Evolutionary conservation across 1,140 invertebrate species (phyloP), one percentile per base, ranked within the genome.

Genomic region (Drosophila biarmipes): DNA sequence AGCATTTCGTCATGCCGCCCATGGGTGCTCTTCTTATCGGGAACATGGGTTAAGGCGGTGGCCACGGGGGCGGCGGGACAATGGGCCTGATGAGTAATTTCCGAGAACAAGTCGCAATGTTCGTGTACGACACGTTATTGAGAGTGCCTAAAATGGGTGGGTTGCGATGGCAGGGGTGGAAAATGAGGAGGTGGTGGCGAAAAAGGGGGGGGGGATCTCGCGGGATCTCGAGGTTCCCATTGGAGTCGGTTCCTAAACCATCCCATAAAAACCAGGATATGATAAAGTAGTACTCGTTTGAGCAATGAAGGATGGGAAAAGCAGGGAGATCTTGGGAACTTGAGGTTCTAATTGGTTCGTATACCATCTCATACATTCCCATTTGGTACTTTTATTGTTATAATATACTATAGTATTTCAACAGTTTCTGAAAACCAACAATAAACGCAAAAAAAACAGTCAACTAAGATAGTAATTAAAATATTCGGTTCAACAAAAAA

Each of bases 1-100:
- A 86, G 74, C 69, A 87, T 87, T 87, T 89, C 82, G 82, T 87
- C 79, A 89, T 78, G 55, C 59, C 64, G 66, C 57, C 54, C 37
- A 45, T 43, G 48, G 55, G 34, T 42, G 52, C 57, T 48, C 12
- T 56, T 62, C 74, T 87, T 82, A 87, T 87, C 82, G 57, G 7
- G n/a, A 43, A 12, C 8, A 27, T 15, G 42, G 53, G 49, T 17
- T 40, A 38, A 54, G 8, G 35, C n/a, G 29, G 12, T 21, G 42
- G 42, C 0, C 2, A 4, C 5, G 27, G 43, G 37, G 14, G 8
- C 4, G 40, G 40, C 12, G 40, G 34, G 37, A 21, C 21, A 54
- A 12, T 63, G 52, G 53, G 40, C 5, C 73, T 74, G 79, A 81
- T 87, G 81, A 87, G 78, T 87, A 87, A 87, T 81, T 86, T 85